Percentiles rank a stretch among this genome's conserved stretches.
Conservation (phyloP, 2,113 vertebrate genomes). For the Phylloscopus whistleri region DNA sequence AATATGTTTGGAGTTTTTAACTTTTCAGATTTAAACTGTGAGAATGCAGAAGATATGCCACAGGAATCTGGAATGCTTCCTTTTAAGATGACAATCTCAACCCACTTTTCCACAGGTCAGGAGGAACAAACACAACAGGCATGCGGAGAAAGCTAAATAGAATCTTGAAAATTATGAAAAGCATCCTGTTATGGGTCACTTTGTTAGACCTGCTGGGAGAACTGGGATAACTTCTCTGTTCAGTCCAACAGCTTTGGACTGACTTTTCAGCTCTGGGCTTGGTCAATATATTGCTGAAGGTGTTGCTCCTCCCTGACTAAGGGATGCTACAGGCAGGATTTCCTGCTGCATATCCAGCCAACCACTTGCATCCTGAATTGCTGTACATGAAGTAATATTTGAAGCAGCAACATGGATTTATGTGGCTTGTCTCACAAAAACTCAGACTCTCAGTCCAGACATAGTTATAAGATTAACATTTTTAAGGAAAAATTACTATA, state of each 20-base stretch:
- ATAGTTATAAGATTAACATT: background rate
- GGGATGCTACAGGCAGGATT: background rate
- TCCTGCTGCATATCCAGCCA: accelerated
- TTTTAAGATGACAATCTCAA: background rate
- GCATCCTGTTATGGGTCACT: background rate
- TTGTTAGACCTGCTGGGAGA: background rate
- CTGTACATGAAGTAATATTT: background rate
- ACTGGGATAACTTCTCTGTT: background rate
- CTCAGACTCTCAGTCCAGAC: background rate
- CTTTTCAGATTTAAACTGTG: background rate
- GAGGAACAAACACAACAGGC: background rate
- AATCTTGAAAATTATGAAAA: background rate
- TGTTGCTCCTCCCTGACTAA: background rate
- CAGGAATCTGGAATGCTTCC: background rate
- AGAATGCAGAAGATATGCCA: background rate
- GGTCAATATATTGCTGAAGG: background rate
- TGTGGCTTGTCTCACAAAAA: background rate
- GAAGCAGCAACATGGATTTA: background rate
- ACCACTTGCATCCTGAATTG: background rate
- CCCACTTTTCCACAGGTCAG: background rate
- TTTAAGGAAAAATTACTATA: background rate
- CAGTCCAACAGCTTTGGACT: background rate
- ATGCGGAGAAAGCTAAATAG: background rate
- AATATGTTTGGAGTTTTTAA: background rate
- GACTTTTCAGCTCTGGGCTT: background rate